Evolutionary conservation across 2,113 vertebrate genomes (phyloP).

Genomic region (Nothocercus nigrocapillus): DNA sequence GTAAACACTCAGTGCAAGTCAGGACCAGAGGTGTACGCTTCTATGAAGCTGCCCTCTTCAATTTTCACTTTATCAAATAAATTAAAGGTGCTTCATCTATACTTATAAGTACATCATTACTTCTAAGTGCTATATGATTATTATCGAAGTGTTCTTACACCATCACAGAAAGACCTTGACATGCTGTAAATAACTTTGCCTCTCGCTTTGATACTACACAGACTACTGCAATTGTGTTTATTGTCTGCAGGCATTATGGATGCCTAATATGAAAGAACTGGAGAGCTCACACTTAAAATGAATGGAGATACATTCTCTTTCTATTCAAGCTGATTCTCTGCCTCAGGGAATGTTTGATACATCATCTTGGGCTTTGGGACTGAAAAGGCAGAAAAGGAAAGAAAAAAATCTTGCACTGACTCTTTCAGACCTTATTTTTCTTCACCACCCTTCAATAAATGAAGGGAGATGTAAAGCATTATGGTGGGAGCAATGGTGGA

Average conservation of each 20-base stretch:
- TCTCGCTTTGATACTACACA: conserved; percentile 61
- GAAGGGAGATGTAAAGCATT: conserved; percentile 13
- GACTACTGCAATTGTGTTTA: conserved; percentile 46
- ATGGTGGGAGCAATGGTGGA: background rate
- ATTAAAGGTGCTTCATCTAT: conserved; percentile 63
- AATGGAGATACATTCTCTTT: conserved; percentile 71
- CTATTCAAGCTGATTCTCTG: conserved; percentile 67
- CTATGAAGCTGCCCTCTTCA: conserved; percentile 77
- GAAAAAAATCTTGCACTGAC: background rate
- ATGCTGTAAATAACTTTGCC: conserved; percentile 47
- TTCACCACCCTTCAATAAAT: conserved; percentile 10
- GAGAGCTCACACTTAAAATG: conserved; percentile 73
- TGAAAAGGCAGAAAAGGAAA: conserved; percentile 51
- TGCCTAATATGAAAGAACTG: conserved; percentile 52
- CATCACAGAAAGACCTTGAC: conserved; percentile 78
- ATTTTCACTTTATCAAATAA: conserved; percentile 77
- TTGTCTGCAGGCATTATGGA: conserved; percentile 69
- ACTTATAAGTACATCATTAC: conserved; percentile 70
- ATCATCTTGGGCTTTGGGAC: conserved; percentile 54
- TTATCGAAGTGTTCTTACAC: conserved; percentile 58
- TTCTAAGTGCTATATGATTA: conserved; percentile 72
- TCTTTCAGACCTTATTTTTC: conserved; percentile 65
- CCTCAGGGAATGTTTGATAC: conserved; percentile 59
- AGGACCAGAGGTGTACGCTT: conserved; percentile 72
- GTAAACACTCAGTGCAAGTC: conserved; percentile 64